Evolutionary conservation across 2,797 vertebrate species (phyloP), one percentile per base, ranked within the genome.

Genomic region (Picus viridis): DNA sequence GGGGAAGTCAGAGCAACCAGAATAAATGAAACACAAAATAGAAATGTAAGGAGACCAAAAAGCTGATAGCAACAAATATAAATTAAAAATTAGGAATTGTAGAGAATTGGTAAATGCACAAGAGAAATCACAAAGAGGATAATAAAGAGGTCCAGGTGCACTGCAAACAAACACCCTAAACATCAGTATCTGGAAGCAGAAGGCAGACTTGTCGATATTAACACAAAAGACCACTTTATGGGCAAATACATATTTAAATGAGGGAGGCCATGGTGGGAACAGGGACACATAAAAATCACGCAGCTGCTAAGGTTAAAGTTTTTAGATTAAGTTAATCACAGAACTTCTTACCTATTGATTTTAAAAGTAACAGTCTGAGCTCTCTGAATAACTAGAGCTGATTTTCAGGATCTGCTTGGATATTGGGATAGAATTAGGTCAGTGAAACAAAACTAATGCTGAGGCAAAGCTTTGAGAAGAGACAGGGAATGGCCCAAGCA

Each of bases 1-100:
- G 64, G 30, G 68, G 19, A 91, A 84, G 77, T 61, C 61, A 88
- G 54, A 90, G 45, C 64, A 84, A 74, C 45, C 54, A 92, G 18
- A 82, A 82, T 68, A 92, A 91, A 86, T 68, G 17, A 92, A 94
- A 92, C 30, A 64, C n/a, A 59, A 79, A 83, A 68, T 2, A 88
- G 43, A 88, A 84, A 54, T 16, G 10, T 20, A 58, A 81, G 51
- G 34, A 65, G 45, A n/a, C 27, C 12, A 81, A 74, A 65, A 76
- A 58, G 6, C 2, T 16, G 49, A 61, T 10, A 70, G 15, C 15
- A 82, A 76, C 17, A 86, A 89, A 77, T 69, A 70, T 16, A 93
- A 87, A 71, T 16, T 0, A 58, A 74, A 79, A 93, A 4, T 16
- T 39, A 74, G 24, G 7, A 81, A 58, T 7, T 30, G n/a, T 5